These are phyloP conservation scores for Myotis daubentonii DNA, from an alignment of 2,797 vertebrate species.

Conservation along the genomic window DNA sequence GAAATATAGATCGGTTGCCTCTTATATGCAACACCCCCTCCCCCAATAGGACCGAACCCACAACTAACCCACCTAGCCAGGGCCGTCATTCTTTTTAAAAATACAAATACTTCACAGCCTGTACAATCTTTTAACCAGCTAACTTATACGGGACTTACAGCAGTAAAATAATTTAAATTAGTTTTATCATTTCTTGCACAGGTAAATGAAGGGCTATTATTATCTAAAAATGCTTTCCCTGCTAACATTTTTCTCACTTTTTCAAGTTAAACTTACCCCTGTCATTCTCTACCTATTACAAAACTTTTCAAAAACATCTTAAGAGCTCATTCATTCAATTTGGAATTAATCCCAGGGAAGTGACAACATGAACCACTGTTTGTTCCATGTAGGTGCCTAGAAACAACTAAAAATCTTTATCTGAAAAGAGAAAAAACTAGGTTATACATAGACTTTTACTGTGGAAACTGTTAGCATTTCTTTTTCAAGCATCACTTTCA, in stretches of 20 bases:
- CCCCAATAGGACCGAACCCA: background rate
- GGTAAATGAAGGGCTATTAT: constrained; percentile 17
- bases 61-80: background rate
- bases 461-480: constrained; percentile 45
- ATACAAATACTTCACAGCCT: background rate
- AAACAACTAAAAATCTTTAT: constrained; percentile 65
- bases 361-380: constrained; percentile 48
- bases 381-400: constrained; percentile 49
- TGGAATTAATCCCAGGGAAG: constrained; percentile 42
- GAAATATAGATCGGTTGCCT: background rate
- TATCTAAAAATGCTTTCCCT: constrained; percentile 30
- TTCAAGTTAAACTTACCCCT: constrained; percentile 42
- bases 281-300: constrained; percentile 26
- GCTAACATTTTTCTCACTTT: constrained; percentile 38
- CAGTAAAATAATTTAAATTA: constrained; percentile 46
- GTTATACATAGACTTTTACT: constrained; percentile 45
- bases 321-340: constrained; percentile 46
- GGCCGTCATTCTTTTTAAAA: constrained; percentile 23
- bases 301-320: constrained; percentile 30
- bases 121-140: constrained; percentile 17
- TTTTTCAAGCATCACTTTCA: constrained; percentile 55
- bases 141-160: background rate
- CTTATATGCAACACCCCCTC: background rate
- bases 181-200: constrained; percentile 30
- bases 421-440: constrained; percentile 43